Percentiles rank a stretch among this genome's conserved stretches.
phyloP scores from a whole-genome alignment of 1,140 invertebrate genomes.

The Parasteatoda tepidariorum region DNA sequence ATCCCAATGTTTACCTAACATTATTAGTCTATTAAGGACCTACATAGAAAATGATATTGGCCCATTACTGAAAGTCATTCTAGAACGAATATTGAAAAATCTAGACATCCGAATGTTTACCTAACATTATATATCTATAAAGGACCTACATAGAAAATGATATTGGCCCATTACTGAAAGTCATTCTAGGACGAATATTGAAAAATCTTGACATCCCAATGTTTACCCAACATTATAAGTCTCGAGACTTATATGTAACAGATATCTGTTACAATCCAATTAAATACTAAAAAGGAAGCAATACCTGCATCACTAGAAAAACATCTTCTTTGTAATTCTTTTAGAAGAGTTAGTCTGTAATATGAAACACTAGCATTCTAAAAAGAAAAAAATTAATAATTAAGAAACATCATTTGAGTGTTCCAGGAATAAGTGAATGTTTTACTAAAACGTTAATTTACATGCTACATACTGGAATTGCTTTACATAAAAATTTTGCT shows the following conservation, averaged over 20 bases:
- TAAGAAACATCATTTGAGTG: not conserved
- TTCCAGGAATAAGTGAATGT: not conserved
- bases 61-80: too few species aligned
- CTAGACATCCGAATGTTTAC: too few species aligned
- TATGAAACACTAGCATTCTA: not conserved
- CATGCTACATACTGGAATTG: too few species aligned
- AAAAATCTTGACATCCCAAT: not conserved
- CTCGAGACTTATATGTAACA: not conserved
- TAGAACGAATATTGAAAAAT: too few species aligned
- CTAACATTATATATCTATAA: not conserved
- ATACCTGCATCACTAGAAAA: not conserved
- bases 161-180: not conserved
- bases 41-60: too few species aligned
- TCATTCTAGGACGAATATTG: not conserved
- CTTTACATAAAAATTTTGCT: too few species aligned
- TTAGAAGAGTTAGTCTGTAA: not conserved
- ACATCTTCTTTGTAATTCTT: not conserved
- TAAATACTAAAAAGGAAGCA: too few species aligned
- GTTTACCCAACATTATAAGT: not conserved
- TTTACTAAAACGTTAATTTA: too few species aligned
- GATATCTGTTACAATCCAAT: too few species aligned
- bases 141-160: not conserved
- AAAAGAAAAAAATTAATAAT: not conserved
- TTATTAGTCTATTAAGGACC: too few species aligned
- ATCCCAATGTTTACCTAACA: too few species aligned